Evolutionary conservation across 1,140 invertebrate species (phyloP).

Genomic region (Drosophila truncata): DNA sequence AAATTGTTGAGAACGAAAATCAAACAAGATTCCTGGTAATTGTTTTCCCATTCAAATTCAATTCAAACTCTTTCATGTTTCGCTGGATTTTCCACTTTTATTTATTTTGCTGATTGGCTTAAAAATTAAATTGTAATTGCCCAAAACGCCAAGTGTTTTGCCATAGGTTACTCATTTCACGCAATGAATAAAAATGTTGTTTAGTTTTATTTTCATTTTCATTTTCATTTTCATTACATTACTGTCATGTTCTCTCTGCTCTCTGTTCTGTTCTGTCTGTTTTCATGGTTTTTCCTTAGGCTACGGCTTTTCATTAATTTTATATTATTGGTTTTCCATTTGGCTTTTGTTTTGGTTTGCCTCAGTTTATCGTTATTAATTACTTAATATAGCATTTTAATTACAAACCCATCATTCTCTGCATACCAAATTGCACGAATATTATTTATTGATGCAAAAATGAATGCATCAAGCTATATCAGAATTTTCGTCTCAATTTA

Average conservation of each 20-base stretch:
- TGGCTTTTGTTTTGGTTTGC: constrained; percentile 30
- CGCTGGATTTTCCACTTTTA: constrained; percentile 51
- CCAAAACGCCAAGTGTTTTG: constrained; percentile 49
- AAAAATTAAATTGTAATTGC: constrained; percentile 68
- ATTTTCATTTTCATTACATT: constrained; percentile 43
- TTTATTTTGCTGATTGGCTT: constrained; percentile 65
- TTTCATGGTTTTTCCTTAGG: constrained; percentile 45
- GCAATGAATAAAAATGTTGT: constrained; percentile 16
- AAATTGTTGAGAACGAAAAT: constrained; percentile 43
- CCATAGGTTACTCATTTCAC: constrained; percentile 40
- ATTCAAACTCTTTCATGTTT: constrained; percentile 44
- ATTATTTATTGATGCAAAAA: constrained; percentile 61
- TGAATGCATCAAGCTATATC: constrained; percentile 54
- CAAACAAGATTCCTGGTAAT: constrained; percentile 6
- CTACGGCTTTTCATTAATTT: constrained; percentile 57
- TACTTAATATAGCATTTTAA: constrained; percentile 74
- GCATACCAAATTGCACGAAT: constrained; percentile 43
- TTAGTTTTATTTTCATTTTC: constrained; percentile 9
- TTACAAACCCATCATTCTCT: constrained; percentile 67
- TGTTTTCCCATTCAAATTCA: constrained; percentile 36
- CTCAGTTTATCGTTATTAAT: constrained; percentile 48
- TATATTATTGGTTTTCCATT: constrained; percentile 42
- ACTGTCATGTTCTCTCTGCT: constrained; percentile 17
- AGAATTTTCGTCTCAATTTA: constrained; percentile 31
- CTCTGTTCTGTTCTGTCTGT: constrained; percentile 11